A percentile compares a stretch with the other conserved stretches of the same genome.
phyloP scores from a whole-genome alignment of 2,797 vertebrate genomes.

The Tangara arthus region DNA sequence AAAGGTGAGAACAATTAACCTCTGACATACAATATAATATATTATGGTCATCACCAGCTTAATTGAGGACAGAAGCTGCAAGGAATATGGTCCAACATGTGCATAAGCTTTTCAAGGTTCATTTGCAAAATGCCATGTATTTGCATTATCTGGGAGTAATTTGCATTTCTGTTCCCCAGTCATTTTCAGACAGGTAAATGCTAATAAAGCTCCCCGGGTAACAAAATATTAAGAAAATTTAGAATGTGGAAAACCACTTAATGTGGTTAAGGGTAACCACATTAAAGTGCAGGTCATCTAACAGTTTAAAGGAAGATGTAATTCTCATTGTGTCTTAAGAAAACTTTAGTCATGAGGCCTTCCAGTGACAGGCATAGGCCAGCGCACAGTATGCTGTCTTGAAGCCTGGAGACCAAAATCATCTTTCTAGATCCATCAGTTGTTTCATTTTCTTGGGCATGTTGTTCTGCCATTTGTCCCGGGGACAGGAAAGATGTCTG shows the following conservation, averaged over 20 bases:
- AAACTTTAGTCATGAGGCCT: neutral
- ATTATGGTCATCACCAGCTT: neutral
- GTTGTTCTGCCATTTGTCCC: neutral
- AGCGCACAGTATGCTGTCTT: neutral
- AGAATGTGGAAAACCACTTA: neutral
- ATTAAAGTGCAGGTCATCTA: neutral
- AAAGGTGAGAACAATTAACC: neutral
- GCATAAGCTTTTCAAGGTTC: slow-evolving; percentile 9
- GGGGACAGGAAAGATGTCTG: neutral
- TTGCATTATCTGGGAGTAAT: neutral
- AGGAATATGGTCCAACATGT: neutral
- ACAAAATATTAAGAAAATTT: neutral
- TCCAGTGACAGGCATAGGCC: neutral
- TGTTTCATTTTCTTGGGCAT: neutral
- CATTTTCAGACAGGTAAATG: neutral
- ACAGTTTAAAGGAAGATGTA: neutral
- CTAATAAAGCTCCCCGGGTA: neutral
- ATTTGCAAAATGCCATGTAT: neutral
- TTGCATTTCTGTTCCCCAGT: neutral
- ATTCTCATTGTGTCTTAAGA: neutral
- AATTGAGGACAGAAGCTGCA: neutral
- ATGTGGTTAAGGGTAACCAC: neutral
- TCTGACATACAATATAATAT: neutral
- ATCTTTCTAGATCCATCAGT: neutral
- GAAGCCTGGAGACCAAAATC: neutral